Evolutionary conservation across 2,888 invertebrate genomes (phyloP).

Genomic region (Kryphioiulus occultus): DNA sequence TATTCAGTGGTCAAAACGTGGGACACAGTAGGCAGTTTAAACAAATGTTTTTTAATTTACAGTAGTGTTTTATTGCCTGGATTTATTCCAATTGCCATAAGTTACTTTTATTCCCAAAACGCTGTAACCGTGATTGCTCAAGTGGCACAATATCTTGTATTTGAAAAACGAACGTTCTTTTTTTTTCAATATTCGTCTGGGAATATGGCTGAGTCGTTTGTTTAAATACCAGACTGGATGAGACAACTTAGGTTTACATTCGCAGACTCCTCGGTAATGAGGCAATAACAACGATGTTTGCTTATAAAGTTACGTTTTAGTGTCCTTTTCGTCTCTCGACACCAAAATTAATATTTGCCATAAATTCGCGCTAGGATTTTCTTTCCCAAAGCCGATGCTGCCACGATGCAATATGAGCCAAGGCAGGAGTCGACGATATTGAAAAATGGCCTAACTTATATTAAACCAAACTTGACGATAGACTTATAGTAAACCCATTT

Average conservation of each 20-base stretch:
- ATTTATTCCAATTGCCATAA: too few relatives aligned
- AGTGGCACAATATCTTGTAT: background rate
- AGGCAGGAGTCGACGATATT: background rate
- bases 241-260: background rate
- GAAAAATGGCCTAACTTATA: background rate
- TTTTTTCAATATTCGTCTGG: background rate
- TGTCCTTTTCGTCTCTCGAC: background rate
- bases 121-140: too few relatives aligned
- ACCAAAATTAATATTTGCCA: background rate
- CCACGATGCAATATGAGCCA: background rate
- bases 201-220: background rate
- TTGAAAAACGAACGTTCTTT: background rate
- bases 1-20: too few relatives aligned
- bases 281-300: background rate
- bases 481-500: background rate
- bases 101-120: too few relatives aligned
- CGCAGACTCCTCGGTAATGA: background rate
- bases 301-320: background rate
- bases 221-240: background rate
- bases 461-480: conserved; percentile 23
- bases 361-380: background rate
- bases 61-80: too few relatives aligned
- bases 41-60: too few relatives aligned
- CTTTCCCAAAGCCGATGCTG: background rate
- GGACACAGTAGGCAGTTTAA: too few relatives aligned